Conservation (phyloP, 2,888 invertebrate species). For the Tetranychus truncatus region DNA sequence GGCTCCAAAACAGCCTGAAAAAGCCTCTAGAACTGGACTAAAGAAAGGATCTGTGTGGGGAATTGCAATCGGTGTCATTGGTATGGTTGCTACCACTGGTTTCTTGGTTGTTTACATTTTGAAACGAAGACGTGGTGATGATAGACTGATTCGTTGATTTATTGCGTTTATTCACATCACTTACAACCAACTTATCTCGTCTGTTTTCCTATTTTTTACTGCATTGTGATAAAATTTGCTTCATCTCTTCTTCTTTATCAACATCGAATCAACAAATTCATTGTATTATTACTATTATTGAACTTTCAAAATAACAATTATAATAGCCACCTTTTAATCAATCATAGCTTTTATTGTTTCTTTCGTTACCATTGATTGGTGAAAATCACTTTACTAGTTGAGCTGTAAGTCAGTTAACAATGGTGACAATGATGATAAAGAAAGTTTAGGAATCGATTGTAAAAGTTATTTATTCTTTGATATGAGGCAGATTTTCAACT, state of each 20-base stretch:
- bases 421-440: neutral
- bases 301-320: too few relatives aligned
- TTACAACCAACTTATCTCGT: neutral
- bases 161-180: neutral
- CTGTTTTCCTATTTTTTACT: neutral
- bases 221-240: neutral
- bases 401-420: too few relatives aligned
- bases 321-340: too few relatives aligned
- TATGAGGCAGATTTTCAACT: neutral
- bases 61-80: neutral
- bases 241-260: too few relatives aligned
- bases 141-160: neutral
- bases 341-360: too few relatives aligned
- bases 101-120: neutral
- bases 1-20: neutral
- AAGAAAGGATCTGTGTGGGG: neutral
- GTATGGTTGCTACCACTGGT: neutral
- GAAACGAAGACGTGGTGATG: neutral
- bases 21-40: neutral
- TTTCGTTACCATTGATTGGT: too few relatives aligned
- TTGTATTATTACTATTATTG: too few relatives aligned
- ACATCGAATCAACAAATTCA: too few relatives aligned
- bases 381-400: too few relatives aligned
- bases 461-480: conserved; percentile 4
- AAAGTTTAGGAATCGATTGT: neutral